Evolutionary conservation across 2,113 vertebrate genomes (phyloP), one percentile per base, ranked within the genome.

Genomic region (Otis tarda): DNA sequence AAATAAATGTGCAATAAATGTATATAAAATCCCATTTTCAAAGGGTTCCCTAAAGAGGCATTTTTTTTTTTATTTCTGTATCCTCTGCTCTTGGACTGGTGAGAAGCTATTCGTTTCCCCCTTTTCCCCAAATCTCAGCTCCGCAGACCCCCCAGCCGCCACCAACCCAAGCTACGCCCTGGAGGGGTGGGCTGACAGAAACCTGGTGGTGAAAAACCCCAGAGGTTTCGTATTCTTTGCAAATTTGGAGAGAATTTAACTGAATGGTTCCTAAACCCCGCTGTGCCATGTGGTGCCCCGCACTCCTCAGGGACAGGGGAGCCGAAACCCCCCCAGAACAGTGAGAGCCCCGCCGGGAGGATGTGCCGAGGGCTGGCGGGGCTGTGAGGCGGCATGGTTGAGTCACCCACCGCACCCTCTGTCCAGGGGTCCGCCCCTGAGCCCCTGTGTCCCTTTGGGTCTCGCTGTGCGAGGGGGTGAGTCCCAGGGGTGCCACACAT

Each of bases 271-370:
- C 53, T 61, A 67, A 93, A 57, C 2, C 6, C 22, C 0, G 1
- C 43, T 64, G 43, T 28, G 92, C 53, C 4, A 39, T 57, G 47
- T 1, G 0, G 13, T 45, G 50, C 41, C 37, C 15, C 39, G 75
- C 0, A 0, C 2, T 39, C 14, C 55, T 53, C 31, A 24, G 28
- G 75, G 14, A 8, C 0, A 1, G 31, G 14, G 90, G 41, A 79
- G 9, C 10, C 11, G 20, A 45, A 17, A 0, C 1, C 6, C 10
- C 3, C 5, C 4, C 7, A 13, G 8, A 33, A 3, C 14, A 57
- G 43, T 0, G 3, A 49, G 19, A 84, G 7, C 23, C 33, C 4
- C 0, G 8, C 37, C 11, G 57, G 57, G 33, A 76, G 57, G 75
- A 83, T 31, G 56, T 2, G 1, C 59, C 0, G 7, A 71, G 52